Percentiles rank a stretch among this genome's conserved stretches.
Conservation (phyloP, 2,113 vertebrate species). For the Noturus placidus region DNA sequence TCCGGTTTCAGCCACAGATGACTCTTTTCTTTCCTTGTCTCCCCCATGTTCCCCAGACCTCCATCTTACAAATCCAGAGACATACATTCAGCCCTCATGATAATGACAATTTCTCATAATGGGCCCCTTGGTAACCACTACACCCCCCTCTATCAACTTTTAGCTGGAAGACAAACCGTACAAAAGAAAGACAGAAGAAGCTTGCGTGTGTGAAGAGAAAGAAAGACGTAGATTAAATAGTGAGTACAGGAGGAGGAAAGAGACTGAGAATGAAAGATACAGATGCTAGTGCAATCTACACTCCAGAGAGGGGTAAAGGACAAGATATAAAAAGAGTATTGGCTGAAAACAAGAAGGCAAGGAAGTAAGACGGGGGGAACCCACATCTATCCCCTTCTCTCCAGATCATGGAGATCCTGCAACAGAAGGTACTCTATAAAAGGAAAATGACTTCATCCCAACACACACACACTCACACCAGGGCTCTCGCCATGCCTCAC, state of each 20-base stretch:
- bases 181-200: constrained; percentile 15
- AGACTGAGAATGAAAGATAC: constrained; percentile 38
- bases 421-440: constrained; percentile 70
- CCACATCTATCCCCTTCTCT: constrained; percentile 54
- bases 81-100: constrained; percentile 45
- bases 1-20: constrained; percentile 33
- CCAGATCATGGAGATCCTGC: constrained; percentile 58
- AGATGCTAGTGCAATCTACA: not conserved
- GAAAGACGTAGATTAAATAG: not conserved
- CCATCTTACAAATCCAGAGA: not conserved
- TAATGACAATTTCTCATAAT: constrained; percentile 50
- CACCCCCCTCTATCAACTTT: constrained; percentile 38
- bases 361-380: constrained; percentile 51
- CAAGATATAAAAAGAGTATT: constrained; percentile 8
- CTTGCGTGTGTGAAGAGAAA: not conserved
- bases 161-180: constrained; percentile 62
- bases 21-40: constrained; percentile 33
- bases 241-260: constrained; percentile 53
- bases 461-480: constrained; percentile 57
- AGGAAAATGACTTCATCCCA: constrained; percentile 75
- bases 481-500: constrained; percentile 52
- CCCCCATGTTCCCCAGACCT: constrained; percentile 4
- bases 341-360: constrained; percentile 52
- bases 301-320: constrained; percentile 24
- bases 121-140: constrained; percentile 26